Evolutionary conservation across 2,797 vertebrate species (phyloP), one percentile per base, ranked within the genome.

Genomic region (Hybognathus amarus): DNA sequence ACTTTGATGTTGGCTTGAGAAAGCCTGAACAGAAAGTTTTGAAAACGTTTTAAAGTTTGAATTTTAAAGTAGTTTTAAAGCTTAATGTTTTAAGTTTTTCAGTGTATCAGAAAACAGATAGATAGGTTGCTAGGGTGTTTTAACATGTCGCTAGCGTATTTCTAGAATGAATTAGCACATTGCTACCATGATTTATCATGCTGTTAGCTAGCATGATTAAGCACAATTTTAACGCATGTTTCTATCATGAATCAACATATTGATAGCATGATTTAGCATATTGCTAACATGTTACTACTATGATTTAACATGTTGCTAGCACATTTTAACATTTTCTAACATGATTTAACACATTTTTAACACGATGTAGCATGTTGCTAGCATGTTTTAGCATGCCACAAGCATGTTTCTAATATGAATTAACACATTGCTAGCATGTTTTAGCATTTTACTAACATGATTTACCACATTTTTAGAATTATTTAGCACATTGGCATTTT

Each of bases 401-500:
- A 52, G 4, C 52, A 10, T 22, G 1, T 56, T 33, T 33, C 30
- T 33, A 33, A 33, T 33, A 33, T 33, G 30, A 33, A 33, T 54
- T 7, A 54, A 2, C 50, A 54, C 18, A 2, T 22, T 56, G 1
- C 1, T 56, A 56, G 1, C 9, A n/a, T 10, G 3, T n/a, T 56
- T 56, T 56, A 10, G 0, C 22, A n/a, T 0, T 0, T 56, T 56
- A 1, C 3, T 56, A 56, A 11, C 54, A n/a, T n/a, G 18, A 52
- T 11, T 56, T 56, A n/a, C 7, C 10, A n/a, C 0, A 5, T 56
- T 56, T 8, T 5, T n/a, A 56, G 3, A 10, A n/a, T n/a, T 9
- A 10, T n/a, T 56, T n/a, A 56, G 0, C 4, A n/a, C 54, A 1
- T 0, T n/a, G 3, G 1, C 4, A 11, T 56, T 1, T 59, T 56